Evolutionary conservation across 2,797 vertebrate genomes (phyloP).

Genomic region (Gorsachius magnificus): DNA sequence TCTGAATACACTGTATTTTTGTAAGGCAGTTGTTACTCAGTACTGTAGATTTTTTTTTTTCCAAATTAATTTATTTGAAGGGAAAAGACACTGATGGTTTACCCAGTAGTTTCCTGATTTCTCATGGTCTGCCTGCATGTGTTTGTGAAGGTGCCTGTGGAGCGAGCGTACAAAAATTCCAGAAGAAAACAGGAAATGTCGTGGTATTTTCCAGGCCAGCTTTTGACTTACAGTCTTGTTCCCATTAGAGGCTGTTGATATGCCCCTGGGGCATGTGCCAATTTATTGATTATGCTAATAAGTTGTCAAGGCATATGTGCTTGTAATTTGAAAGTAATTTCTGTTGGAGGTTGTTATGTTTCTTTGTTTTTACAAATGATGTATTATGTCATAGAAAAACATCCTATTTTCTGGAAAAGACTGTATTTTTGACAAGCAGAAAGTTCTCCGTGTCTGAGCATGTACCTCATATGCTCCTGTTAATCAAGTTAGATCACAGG

Average conservation of each 20-base stretch:
- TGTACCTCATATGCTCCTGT: neutral
- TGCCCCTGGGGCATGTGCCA: neutral
- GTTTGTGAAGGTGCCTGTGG: neutral
- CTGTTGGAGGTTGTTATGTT: neutral
- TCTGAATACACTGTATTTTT: neutral
- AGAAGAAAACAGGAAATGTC: neutral
- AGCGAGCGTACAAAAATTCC: neutral
- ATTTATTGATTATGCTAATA: constrained; percentile 8
- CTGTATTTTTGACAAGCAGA: neutral
- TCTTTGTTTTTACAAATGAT: neutral
- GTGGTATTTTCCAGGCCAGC: neutral
- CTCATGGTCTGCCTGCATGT: neutral
- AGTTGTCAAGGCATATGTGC: neutral
- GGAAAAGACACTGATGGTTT: neutral
- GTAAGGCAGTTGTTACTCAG: neutral
- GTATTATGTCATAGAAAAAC: neutral
- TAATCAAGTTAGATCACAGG: neutral
- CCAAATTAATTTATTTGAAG: neutral
- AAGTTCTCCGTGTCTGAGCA: neutral
- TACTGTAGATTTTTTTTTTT: neutral
- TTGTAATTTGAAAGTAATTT: neutral
- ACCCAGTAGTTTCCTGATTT: neutral
- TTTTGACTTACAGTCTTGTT: neutral
- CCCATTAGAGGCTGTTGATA: neutral
- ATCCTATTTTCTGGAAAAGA: neutral